Percentiles rank a stretch among this genome's conserved stretches.
Evolutionary conservation across 2,888 invertebrate species (phyloP).

Genomic region (Amphipyra tragopoginis): DNA sequence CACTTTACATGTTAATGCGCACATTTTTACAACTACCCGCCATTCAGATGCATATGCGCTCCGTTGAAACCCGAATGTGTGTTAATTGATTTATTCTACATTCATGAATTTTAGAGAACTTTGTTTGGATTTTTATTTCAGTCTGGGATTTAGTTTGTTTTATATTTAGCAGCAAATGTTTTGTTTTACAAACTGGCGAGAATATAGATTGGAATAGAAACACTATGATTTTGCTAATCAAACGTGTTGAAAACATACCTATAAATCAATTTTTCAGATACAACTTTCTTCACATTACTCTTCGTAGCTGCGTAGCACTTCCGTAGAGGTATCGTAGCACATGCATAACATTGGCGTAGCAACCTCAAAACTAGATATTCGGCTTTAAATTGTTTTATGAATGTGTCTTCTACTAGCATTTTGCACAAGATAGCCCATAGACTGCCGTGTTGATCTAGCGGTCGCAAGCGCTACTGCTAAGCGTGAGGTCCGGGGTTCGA

Average conservation of each 20-base stretch:
- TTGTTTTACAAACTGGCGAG: background rate
- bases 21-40: conserved; percentile 40
- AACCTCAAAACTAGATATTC: conserved; percentile 6
- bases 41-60: conserved; percentile 42
- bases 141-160: background rate
- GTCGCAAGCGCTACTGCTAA: too few relatives aligned
- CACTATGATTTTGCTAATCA: too few relatives aligned
- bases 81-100: conserved; percentile 46
- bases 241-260: too few relatives aligned
- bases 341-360: conserved; percentile 20
- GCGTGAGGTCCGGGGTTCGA: too few relatives aligned
- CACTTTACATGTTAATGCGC: conserved; percentile 38
- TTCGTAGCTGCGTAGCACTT: conserved; percentile 7
- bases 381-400: conserved; percentile 1
- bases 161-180: background rate
- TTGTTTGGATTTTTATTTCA: background rate
- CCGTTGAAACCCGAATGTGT: conserved; percentile 18
- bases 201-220: too few relatives aligned
- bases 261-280: too few relatives aligned
- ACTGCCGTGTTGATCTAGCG: too few relatives aligned
- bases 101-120: conserved; percentile 5
- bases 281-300: too few relatives aligned
- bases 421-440: too few relatives aligned
- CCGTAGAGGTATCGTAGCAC: conserved; percentile 17
- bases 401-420: background rate